These are phyloP conservation scores for Patella depressa DNA, from an alignment of 2,888 invertebrate genomes.

Conservation along the genomic window DNA sequence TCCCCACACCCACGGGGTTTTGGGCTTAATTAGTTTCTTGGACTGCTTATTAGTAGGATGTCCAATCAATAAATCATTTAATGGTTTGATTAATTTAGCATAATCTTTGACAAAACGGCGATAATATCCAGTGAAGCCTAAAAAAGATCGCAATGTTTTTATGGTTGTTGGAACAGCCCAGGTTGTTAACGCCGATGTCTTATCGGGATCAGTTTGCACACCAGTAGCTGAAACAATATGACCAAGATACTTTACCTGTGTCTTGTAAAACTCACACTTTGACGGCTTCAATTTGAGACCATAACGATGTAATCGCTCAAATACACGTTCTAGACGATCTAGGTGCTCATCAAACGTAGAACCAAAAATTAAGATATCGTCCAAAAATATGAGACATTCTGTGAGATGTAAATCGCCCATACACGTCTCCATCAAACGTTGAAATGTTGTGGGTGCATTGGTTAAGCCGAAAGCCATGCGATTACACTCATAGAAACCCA, in stretches of 20 bases:
- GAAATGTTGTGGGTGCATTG: slow-evolving; percentile 34
- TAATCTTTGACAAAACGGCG: slow-evolving; percentile 31
- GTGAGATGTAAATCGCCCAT: slow-evolving; percentile 33
- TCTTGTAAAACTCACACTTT: slow-evolving; percentile 28
- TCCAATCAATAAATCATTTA: slow-evolving; percentile 28
- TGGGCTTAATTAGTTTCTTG: not conserved
- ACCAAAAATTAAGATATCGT: slow-evolving; percentile 40
- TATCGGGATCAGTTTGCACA: too few species aligned
- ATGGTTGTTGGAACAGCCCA: slow-evolving; percentile 23
- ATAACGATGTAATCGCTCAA: slow-evolving; percentile 23
- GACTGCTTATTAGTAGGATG: slow-evolving; percentile 16
- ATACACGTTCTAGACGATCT: slow-evolving; percentile 20
- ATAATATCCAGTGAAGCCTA: slow-evolving; percentile 22
- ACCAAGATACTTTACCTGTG: slow-evolving; percentile 35
- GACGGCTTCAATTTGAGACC: slow-evolving; percentile 32
- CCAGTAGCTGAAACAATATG: too few species aligned
- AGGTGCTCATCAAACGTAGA: slow-evolving; percentile 28
- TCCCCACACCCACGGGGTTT: too few species aligned
- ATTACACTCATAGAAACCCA: slow-evolving; percentile 37
- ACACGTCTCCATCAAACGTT: slow-evolving; percentile 34
- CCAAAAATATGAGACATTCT: slow-evolving; percentile 35
- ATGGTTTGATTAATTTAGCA: slow-evolving; percentile 30
- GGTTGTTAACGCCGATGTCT: too few species aligned
- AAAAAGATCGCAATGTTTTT: slow-evolving; percentile 10
- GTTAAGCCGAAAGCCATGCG: slow-evolving; percentile 35